These are phyloP conservation scores for Macrotus californicus DNA, from an alignment of 2,113 vertebrate species.

Conservation along the genomic window DNA sequence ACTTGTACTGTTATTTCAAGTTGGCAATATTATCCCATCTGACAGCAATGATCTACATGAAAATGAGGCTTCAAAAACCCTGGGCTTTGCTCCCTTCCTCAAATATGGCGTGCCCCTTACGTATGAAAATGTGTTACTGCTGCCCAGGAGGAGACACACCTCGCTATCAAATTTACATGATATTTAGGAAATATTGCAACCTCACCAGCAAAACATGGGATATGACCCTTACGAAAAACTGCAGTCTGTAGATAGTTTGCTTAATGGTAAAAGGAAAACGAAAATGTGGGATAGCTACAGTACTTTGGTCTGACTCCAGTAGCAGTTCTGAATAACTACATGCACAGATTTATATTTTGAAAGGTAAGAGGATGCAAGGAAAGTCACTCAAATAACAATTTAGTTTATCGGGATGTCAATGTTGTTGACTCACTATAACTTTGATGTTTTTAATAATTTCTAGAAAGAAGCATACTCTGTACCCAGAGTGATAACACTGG, in stretches of 20 bases:
- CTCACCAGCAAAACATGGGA: background rate
- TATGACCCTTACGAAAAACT: background rate
- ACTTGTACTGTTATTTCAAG: conserved; percentile 18
- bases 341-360: background rate
- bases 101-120: conserved; percentile 4
- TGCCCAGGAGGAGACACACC: background rate
- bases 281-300: background rate
- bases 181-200: background rate
- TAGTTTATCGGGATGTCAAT: background rate
- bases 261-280: background rate
- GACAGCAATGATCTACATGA: conserved; percentile 31
- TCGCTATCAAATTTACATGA: background rate
- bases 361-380: background rate
- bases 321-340: background rate
- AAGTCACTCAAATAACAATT: background rate
- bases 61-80: conserved; percentile 34
- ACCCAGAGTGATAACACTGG: background rate
- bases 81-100: conserved; percentile 30
- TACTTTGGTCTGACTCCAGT: background rate
- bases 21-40: conserved; percentile 37
- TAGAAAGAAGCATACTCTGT: background rate
- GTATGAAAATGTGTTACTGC: conserved; percentile 28
- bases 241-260: background rate
- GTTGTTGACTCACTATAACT: background rate
- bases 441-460: background rate